phyloP scores from a whole-genome alignment of 2,797 vertebrate genomes.

The Tamandua tetradactyla region DNA sequence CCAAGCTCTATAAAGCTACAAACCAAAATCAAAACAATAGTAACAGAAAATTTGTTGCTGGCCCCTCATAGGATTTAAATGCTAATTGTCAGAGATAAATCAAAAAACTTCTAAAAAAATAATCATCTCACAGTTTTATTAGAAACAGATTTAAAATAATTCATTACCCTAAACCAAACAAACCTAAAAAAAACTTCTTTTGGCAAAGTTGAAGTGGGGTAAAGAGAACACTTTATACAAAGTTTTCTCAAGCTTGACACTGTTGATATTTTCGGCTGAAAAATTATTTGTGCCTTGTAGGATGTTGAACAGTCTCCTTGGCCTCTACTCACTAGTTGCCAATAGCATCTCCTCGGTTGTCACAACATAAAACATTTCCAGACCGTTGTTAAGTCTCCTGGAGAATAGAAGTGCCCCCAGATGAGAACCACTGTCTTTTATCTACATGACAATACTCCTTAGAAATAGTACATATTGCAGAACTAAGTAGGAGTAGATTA shows the following conservation, averaged over 20 bases:
- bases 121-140: background rate
- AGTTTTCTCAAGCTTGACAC: background rate
- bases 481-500: background rate
- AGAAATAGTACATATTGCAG: background rate
- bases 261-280: background rate
- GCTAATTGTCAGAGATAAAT: background rate
- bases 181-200: background rate
- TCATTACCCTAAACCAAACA: background rate
- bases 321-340: background rate
- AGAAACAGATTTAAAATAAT: constrained; percentile 5
- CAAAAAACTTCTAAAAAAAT: background rate
- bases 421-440: background rate
- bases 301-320: background rate
- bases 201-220: background rate
- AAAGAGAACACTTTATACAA: background rate
- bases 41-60: too few species aligned
- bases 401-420: background rate
- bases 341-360: background rate
- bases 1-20: background rate
- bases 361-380: background rate
- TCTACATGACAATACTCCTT: background rate
- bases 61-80: background rate
- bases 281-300: background rate
- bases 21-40: background rate
- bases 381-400: background rate